Base-by-base conservation (phyloP, 2,113 vertebrate genomes). In the Tringa solitaria region DNA sequence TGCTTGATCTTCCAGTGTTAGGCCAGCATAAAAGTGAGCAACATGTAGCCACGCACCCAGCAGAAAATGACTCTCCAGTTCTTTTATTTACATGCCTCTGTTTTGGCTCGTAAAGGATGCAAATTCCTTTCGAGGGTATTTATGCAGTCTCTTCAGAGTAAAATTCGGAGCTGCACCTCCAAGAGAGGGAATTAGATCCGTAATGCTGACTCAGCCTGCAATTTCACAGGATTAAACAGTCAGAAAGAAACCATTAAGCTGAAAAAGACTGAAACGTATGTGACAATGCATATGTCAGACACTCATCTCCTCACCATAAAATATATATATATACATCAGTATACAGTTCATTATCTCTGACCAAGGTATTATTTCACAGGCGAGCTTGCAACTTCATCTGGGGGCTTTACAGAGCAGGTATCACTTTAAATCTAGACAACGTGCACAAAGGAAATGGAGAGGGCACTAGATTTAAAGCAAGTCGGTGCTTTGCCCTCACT, bases 401-500 rank as follows among this genome's bases (percentile, higher is more conserved):
- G 82, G 39, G 33, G 43, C 63, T 94, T 78, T 72, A 60, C 18
- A 41, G 63, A 74, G 75, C 86, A 73, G 35, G 65, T 76, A 37
- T 65, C 61, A 46, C 70, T 84, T 93, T 79, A 96, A 95, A 95
- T 53, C 65, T 69, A 87, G 61, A 86, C 48, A 79, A 41, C 60
- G 51, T n/a, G 28, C 37, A 45, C 70, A 15, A 39, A 93, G 90
- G 77, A 76, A 95, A 91, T 1, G 4, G 57, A 95, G 84, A 93
- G 35, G 63, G 41, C 65, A 91, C 57, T 24, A 76, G 67, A 90
- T 76, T 95, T 95, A 93, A 92, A 93, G 64, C 46, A 79, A 79
- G 65, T 12, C 39, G 69, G 17, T 77, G 50, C 21, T 80, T 51
- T 94, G 63, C 82, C 35, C 46, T 86, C 64, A 46, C 90, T 89